Evolutionary conservation across 2,113 vertebrate genomes (phyloP), one percentile per base, ranked within the genome.

Genomic region (Rhabdomys dilectus): DNA sequence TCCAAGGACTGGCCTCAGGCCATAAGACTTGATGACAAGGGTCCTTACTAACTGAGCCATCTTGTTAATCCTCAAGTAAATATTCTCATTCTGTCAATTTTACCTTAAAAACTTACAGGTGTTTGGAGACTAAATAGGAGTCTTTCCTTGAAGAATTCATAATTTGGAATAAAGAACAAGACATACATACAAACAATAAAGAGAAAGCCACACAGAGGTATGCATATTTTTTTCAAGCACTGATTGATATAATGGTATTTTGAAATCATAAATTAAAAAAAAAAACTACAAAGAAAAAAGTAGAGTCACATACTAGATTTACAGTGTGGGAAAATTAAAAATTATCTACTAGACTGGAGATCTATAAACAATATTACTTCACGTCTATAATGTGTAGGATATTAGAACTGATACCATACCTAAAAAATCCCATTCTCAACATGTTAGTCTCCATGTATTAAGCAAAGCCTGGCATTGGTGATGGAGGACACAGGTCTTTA

Each of bases 101-200:
- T 82, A 82, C 11, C 11, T 58, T 75, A 17, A 72, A 72, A 84
- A 89, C 22, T 62, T 56, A 81, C 78, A 88, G 22, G 87, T 1
- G 24, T 13, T 51, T 85, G 51, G 17, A 81, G 36, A 39, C 26
- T 80, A 62, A 96, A 11, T 45, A 51, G 0, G 73, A 36, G 9
- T 1, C 3, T 90, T 48, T 84, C 34, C 26, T 39, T 45, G 15
- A 93, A 56, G 15, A 87, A 84, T 45, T 48, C 82, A 21, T 2
- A 58, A 58, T 36, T 81, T 85, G 9, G 4, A 88, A 93, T 94
- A 66, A 68, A 77, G 91, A 95, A 75, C 5, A 84, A 78, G 13
- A 76, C 15, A 26, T 62, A 19, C 7, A 77, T 39, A 48, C 2
- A 82, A 64, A 56, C 12, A 86, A 56, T 36, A 78, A 81, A 76